Percentiles rank a stretch among this genome's conserved stretches.
phyloP scores from a whole-genome alignment of 2,888 invertebrate genomes.

The Chloroclystis v-ata region DNA sequence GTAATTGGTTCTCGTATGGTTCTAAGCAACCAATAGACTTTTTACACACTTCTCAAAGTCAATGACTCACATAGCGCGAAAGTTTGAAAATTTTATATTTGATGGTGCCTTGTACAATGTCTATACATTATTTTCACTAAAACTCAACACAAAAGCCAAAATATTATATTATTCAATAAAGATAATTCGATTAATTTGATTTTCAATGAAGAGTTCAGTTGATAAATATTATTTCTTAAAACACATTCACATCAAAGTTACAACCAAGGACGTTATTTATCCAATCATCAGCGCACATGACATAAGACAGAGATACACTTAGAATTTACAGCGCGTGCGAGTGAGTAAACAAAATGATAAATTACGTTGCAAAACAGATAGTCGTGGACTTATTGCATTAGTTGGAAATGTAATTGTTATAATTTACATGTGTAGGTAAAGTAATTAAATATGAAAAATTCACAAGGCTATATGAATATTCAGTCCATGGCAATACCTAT shows the following conservation, averaged over 20 bases:
- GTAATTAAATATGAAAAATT: not conserved
- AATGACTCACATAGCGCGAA: slow-evolving; percentile 44
- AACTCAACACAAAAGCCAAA: slow-evolving; percentile 3
- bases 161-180: no score
- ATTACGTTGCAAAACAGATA: slow-evolving; percentile 22
- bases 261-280: slow-evolving; percentile 12
- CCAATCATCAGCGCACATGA: slow-evolving; percentile 63
- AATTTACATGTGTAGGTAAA: not conserved
- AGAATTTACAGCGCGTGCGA: slow-evolving; percentile 27
- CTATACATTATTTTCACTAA: not conserved
- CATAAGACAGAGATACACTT: slow-evolving; percentile 51
- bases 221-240: slow-evolving; percentile 19
- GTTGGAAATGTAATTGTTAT: not conserved
- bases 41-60: slow-evolving; percentile 61
- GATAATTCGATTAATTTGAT: no score
- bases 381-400: slow-evolving; percentile 26
- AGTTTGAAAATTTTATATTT: slow-evolving; percentile 34
- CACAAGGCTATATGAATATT: no score
- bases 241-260: not conserved
- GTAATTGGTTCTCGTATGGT: slow-evolving; percentile 82
- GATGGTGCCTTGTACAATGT: not conserved
- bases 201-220: not conserved
- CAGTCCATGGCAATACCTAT: no score
- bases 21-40: slow-evolving; percentile 62
- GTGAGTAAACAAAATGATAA: slow-evolving; percentile 28